These are phyloP conservation scores for Hymenopus coronatus DNA, from an alignment of 2,888 invertebrate species.

Conservation along the genomic window DNA sequence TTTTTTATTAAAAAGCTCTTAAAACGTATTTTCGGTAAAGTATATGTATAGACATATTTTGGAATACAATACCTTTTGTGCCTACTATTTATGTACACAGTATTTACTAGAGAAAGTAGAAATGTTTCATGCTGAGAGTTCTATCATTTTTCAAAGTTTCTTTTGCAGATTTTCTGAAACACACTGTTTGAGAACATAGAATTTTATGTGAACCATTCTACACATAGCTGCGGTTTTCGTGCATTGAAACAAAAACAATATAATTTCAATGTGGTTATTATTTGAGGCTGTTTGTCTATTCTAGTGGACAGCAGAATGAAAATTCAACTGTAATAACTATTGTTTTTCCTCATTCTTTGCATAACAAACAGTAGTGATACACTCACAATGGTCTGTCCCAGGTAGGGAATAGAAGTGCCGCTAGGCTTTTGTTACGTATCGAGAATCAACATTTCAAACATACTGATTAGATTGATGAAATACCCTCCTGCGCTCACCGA, in stretches of 20 bases:
- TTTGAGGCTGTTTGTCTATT: background rate
- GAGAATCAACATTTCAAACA: background rate
- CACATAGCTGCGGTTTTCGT: background rate
- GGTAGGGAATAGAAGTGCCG: background rate
- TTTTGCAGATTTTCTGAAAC: too few species aligned
- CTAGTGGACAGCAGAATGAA: background rate
- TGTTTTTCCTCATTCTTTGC: background rate
- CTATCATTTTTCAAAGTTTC: too few species aligned
- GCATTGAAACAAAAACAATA: background rate
- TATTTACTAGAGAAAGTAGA: too few species aligned
- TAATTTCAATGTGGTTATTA: background rate
- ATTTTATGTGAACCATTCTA: too few species aligned
- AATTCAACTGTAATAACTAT: background rate
- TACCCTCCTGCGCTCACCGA: background rate
- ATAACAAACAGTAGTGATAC: background rate
- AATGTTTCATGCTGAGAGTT: too few species aligned
- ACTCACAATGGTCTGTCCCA: background rate
- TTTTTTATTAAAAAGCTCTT: too few species aligned
- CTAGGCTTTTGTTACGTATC: background rate
- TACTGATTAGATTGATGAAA: background rate
- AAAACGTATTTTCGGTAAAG: too few species aligned
- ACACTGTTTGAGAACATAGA: too few species aligned
- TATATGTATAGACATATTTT: too few species aligned
- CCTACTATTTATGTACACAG: too few species aligned
- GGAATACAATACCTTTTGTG: too few species aligned